Conservation (phyloP, 2,888 invertebrate genomes). For the Diarsia rubi region DNA sequence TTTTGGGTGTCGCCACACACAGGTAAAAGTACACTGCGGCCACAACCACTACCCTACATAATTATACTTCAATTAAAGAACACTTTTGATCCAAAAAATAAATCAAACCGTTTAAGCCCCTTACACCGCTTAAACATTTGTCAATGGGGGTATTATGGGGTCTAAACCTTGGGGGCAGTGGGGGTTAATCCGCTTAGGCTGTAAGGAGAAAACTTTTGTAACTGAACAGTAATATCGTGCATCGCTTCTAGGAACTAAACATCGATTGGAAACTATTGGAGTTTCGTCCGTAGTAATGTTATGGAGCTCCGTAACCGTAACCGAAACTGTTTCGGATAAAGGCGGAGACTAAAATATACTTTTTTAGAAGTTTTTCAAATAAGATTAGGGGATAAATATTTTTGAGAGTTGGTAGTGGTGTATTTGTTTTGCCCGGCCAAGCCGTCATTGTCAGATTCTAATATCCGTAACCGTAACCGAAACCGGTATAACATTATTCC, state of each 20-base stretch:
- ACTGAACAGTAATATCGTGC: background rate
- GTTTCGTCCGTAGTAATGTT: background rate
- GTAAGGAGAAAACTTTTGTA: slow-evolving; percentile 2
- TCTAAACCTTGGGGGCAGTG: slow-evolving; percentile 6
- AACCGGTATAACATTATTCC: no score
- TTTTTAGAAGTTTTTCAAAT: no score
- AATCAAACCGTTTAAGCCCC: slow-evolving; percentile 29
- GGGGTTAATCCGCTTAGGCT: slow-evolving; percentile 51
- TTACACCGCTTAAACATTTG: slow-evolving; percentile 7
- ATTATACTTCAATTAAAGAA: slow-evolving; percentile 6
- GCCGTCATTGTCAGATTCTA: no score
- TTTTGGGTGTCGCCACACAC: background rate
- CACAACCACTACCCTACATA: background rate
- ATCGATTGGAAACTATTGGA: background rate
- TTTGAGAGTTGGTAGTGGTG: no score
- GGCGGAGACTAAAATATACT: no score
- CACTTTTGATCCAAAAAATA: background rate
- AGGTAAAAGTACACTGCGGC: background rate
- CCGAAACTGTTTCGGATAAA: no score
- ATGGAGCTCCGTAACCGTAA: no score
- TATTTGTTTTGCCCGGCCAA: no score
- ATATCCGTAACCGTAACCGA: no score
- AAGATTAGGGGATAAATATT: no score
- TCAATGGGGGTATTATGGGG: slow-evolving; percentile 36
- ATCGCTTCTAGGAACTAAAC: background rate